Percentiles rank a stretch among this genome's conserved stretches.
Evolutionary conservation across 2,888 invertebrate genomes (phyloP).

Genomic region (Theristus sp.): DNA sequence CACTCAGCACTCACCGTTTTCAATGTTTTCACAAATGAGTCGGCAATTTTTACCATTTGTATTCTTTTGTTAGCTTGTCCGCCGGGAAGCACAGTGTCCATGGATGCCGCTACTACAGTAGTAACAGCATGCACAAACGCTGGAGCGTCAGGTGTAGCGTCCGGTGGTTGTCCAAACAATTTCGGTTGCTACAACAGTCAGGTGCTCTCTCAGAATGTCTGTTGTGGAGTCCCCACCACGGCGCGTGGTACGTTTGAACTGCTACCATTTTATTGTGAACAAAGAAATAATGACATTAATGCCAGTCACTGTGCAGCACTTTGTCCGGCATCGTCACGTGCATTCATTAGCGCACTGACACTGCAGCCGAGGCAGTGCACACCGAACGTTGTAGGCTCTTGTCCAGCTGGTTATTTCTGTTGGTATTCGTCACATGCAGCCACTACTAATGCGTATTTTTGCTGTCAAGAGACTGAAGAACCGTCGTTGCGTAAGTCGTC

Average conservation of each 20-base stretch:
- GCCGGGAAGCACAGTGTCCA: background rate
- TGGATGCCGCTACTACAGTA: background rate
- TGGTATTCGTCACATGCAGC: conserved; percentile 24
- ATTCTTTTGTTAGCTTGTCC: too few relatives aligned
- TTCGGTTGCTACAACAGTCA: conserved; percentile 23
- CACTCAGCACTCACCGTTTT: too few relatives aligned
- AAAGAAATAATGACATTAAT: too few relatives aligned
- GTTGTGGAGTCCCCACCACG: conserved; percentile 15
- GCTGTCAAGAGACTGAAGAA: conserved; percentile 11
- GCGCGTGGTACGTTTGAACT: background rate
- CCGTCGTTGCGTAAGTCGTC: background rate
- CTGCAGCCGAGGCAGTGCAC: conserved; percentile 28
- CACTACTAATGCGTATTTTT: conserved; percentile 25
- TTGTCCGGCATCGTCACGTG: conserved; percentile 22
- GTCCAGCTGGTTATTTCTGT: conserved; percentile 27
- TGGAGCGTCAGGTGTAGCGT: background rate
- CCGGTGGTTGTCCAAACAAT: background rate
- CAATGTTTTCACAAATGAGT: too few relatives aligned
- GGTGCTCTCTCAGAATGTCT: conserved; percentile 25
- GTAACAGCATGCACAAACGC: background rate
- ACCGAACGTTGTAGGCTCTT: conserved; percentile 26
- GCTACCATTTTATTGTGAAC: too few relatives aligned
- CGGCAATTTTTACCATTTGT: too few relatives aligned
- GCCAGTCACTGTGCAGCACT: conserved; percentile 11
- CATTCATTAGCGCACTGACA: conserved; percentile 25